phyloP scores from a whole-genome alignment of 2,797 vertebrate genomes.

The Iguana delicatissima region DNA sequence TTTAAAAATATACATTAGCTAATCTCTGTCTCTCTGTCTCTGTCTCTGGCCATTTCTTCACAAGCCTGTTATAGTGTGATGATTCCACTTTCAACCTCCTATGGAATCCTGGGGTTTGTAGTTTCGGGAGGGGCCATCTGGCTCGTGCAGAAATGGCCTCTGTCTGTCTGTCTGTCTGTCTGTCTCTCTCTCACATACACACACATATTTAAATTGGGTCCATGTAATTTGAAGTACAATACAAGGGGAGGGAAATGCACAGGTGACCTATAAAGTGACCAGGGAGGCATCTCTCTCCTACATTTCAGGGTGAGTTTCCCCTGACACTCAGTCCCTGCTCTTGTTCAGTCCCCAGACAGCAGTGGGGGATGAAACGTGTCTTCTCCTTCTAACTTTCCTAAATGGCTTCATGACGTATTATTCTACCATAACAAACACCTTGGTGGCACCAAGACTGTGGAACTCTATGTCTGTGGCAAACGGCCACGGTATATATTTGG shows the following conservation, averaged over 20 bases:
- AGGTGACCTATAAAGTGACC: neutral
- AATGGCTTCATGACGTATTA: neutral
- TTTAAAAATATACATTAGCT: no score
- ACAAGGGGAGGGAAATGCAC: neutral
- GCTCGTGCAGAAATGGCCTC: no score
- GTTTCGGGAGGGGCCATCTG: no score
- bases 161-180: no score
- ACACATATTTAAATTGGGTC: neutral
- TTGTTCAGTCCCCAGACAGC: neutral
- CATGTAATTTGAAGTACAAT: neutral
- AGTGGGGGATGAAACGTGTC: neutral
- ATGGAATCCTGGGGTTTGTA: no score
- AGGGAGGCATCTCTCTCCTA: neutral
- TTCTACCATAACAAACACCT: neutral
- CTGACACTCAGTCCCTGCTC: neutral
- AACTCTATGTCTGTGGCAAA: neutral
- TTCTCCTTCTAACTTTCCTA: neutral
- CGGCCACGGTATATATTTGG: neutral
- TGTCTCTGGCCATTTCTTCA: no score
- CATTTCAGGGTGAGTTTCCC: neutral
- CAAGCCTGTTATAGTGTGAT: no score
- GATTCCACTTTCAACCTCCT: no score
- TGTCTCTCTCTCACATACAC: neutral
- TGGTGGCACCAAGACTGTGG: neutral
- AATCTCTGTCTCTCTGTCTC: no score